Evolutionary conservation across 2,888 invertebrate genomes (phyloP).

Genomic region (Ophion ellenae): DNA sequence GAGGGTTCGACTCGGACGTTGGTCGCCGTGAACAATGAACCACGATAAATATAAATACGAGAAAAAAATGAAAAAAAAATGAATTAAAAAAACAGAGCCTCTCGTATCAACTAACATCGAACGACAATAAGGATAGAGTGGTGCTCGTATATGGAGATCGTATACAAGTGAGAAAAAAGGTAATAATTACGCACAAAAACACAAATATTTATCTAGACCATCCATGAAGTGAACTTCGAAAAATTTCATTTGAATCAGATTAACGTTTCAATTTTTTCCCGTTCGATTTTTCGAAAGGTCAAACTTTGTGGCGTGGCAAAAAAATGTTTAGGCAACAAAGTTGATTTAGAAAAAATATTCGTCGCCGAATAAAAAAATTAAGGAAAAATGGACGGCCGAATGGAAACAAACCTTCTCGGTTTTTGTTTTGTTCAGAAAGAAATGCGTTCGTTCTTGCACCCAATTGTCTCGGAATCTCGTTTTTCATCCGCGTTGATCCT

Average conservation of each 20-base stretch:
- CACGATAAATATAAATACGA: constrained; percentile 17
- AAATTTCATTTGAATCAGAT: neutral
- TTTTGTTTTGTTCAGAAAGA: neutral
- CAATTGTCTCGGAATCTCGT: constrained; percentile 53
- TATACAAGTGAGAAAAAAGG: constrained; percentile 85
- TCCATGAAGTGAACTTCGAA: constrained; percentile 30
- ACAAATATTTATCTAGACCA: constrained; percentile 37
- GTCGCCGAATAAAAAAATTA: neutral
- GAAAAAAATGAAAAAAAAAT: constrained; percentile 26
- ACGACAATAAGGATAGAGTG: constrained; percentile 84
- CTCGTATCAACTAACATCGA: constrained; percentile 84
- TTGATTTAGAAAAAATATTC: neutral
- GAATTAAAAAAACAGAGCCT: constrained; percentile 79
- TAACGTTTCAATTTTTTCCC: neutral
- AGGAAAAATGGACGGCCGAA: neutral
- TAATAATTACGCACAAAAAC: constrained; percentile 75
- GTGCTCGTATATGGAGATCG: constrained; percentile 85
- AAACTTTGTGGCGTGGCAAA: neutral
- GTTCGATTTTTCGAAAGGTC: neutral
- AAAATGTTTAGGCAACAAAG: neutral
- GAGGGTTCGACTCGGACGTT: neutral
- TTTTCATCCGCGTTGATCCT: constrained; percentile 21
- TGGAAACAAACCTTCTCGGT: constrained; percentile 6
- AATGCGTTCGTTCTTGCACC: constrained; percentile 29
- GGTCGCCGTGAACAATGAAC: neutral